Conservation (phyloP, 2,888 invertebrate species). For the Dryocosmus kuriphilus region DNA sequence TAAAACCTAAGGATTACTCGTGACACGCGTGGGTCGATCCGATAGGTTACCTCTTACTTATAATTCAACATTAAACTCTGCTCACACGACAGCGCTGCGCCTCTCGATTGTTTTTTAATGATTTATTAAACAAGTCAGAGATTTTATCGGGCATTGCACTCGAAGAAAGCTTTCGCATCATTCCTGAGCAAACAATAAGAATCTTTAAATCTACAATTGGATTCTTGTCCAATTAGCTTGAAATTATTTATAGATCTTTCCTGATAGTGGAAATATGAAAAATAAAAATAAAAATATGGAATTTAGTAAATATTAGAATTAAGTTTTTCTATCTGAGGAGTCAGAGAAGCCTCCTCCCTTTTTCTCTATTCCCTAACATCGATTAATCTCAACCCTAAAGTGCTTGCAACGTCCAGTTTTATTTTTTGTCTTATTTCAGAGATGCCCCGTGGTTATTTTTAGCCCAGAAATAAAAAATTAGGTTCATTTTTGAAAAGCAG, state of each 20-base stretch:
- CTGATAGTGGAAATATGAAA: background rate
- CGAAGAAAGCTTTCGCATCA: slow-evolving; percentile 18
- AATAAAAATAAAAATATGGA: background rate
- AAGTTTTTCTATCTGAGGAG: no score
- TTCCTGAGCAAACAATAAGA: slow-evolving; percentile 25
- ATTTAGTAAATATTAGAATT: no score
- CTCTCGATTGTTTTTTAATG: slow-evolving; percentile 40
- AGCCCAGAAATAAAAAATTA: no score
- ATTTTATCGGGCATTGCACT: slow-evolving; percentile 34
- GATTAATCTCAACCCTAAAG: no score
- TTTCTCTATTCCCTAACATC: no score
- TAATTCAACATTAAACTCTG: slow-evolving; percentile 40
- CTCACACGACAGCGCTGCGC: slow-evolving; percentile 38
- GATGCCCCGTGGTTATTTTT: no score
- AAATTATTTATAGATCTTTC: background rate
- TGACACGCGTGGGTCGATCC: slow-evolving; percentile 36
- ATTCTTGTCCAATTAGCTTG: slow-evolving; percentile 34
- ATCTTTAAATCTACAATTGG: background rate
- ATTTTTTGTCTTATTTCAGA: no score
- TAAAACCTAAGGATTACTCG: slow-evolving; percentile 25
- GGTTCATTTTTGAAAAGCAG: no score
- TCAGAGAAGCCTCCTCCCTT: no score
- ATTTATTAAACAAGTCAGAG: slow-evolving; percentile 36
- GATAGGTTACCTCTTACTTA: slow-evolving; percentile 41
- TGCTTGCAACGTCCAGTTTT: no score